Evolutionary conservation across 2,797 vertebrate genomes (phyloP), one percentile per base, ranked within the genome.

Genomic region (Dendrocincla fuliginosa): DNA sequence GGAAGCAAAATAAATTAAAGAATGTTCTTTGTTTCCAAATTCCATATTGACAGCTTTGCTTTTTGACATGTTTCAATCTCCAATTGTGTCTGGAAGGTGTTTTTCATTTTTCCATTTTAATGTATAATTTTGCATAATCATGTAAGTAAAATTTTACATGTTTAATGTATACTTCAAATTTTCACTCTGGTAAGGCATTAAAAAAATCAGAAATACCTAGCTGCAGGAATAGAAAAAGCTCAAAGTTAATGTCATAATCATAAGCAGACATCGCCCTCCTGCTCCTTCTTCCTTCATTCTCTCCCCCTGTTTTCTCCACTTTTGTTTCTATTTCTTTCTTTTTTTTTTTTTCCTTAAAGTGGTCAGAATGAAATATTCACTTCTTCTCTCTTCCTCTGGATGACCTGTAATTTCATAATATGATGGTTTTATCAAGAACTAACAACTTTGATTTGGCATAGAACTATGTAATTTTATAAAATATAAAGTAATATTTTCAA

Each of bases 241-340:
- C 96, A 97, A 96, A 98, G 97, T 98, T 98, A 97, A 97, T 60
- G 56, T 94, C 73, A 88, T 98, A 98, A 98, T 98, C 96, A 97
- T 96, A 98, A 98, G 94, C 98, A 98, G 97, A 97, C 89, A 71
- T 97, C 64, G 94, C 57, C 42, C 41, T 92, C 53, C 22, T 50
- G 64, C n/a, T 87, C 33, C 25, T 83, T 78, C 30, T 14, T 84
- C 67, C 30, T 67, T 49, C 33, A 37, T 67, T 56, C 28, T 71
- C 37, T 69, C 42, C 32, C 27, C 33, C 84, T 84, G 49, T 39
- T 61, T 76, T 39, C 25, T 73, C 78, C 30, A 65, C 13, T 59
- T 46, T 39, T 52, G 10, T 44, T 74, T 30, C 23, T 42, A 24
- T 19, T 33, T 9, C 2, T 22, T 35, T 7, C 2, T n/a, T n/a